phyloP scores from a whole-genome alignment of 2,888 invertebrate genomes.

The Aleiodes alternator region DNA sequence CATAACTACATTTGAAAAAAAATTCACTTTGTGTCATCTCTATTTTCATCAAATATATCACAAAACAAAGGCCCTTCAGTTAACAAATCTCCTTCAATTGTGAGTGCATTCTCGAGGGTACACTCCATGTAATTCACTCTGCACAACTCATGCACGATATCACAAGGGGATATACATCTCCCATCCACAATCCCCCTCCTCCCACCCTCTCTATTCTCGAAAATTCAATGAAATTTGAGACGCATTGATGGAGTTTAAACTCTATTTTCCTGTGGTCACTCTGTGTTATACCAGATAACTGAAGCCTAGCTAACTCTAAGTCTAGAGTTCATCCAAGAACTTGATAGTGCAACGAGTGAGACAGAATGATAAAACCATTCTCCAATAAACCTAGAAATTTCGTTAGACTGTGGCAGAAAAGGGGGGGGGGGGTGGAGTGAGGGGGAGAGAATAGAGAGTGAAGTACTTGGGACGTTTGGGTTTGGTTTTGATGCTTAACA shows the following conservation, averaged over 20 bases:
- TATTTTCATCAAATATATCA: constrained; percentile 29
- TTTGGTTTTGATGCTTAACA: background rate
- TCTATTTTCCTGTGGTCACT: constrained; percentile 9
- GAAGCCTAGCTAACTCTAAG: background rate
- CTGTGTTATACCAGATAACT: background rate
- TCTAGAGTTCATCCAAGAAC: background rate
- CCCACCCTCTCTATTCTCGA: background rate
- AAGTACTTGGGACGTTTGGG: background rate
- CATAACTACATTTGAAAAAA: background rate
- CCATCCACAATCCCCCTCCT: background rate
- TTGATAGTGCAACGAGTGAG: background rate
- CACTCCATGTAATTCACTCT: constrained; percentile 10
- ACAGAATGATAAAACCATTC: constrained; percentile 11
- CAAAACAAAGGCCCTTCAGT: constrained; percentile 11
- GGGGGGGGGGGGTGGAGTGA: too few species aligned
- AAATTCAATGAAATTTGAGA: constrained; percentile 38
- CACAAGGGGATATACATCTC: background rate
- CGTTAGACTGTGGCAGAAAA: background rate
- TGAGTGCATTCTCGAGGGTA: constrained; percentile 12
- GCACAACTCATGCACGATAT: background rate
- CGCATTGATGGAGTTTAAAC: constrained; percentile 25
- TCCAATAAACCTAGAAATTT: constrained; percentile 17
- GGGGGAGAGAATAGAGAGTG: background rate
- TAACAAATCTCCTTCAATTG: constrained; percentile 40
- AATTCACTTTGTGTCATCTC: background rate